Evolutionary conservation across 1,140 invertebrate species (phyloP).

Genomic region (Drosophila chauvacae): DNA sequence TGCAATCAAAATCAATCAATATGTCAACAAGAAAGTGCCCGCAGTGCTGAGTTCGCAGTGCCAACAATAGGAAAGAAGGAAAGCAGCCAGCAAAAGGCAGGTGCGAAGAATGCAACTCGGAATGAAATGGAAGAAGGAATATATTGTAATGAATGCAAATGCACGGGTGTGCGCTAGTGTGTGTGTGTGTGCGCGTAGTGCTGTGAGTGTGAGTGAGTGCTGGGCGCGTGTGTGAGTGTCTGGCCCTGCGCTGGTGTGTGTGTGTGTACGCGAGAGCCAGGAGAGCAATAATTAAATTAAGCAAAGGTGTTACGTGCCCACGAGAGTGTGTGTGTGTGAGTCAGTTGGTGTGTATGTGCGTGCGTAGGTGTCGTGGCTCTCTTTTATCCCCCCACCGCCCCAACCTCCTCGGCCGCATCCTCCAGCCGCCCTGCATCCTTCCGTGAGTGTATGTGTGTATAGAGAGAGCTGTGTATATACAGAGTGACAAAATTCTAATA

Average conservation of each 20-base stretch:
- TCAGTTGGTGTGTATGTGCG: slow-evolving; percentile 22
- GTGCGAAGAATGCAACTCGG: slow-evolving; percentile 23
- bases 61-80: slow-evolving; percentile 30
- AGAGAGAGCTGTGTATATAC: slow-evolving; percentile 69
- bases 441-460: slow-evolving; percentile 1
- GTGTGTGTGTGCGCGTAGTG: slow-evolving; percentile 18
- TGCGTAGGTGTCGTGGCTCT: slow-evolving; percentile 48
- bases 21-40: slow-evolving; percentile 24
- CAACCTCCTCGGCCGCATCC: background rate
- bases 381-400: slow-evolving; percentile 2
- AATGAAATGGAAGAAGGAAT: slow-evolving; percentile 16
- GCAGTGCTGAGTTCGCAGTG: slow-evolving; percentile 23
- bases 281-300: slow-evolving; percentile 78
- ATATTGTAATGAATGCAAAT: slow-evolving; percentile 56
- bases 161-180: slow-evolving; percentile 32
- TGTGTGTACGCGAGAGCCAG: slow-evolving; percentile 66
- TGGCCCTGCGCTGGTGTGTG: slow-evolving; percentile 38
- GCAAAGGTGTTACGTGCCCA: slow-evolving; percentile 70
- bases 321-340: slow-evolving; percentile 23
- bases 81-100: slow-evolving; percentile 30
- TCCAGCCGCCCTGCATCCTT: slow-evolving; percentile 21
- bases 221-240: slow-evolving; percentile 38
- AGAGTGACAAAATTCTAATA: slow-evolving; percentile 76
- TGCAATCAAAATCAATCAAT: slow-evolving; percentile 23
- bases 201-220: slow-evolving; percentile 21